Evolutionary conservation across 2,113 vertebrate genomes (phyloP).

Genomic region (Oreocharis arfaki): DNA sequence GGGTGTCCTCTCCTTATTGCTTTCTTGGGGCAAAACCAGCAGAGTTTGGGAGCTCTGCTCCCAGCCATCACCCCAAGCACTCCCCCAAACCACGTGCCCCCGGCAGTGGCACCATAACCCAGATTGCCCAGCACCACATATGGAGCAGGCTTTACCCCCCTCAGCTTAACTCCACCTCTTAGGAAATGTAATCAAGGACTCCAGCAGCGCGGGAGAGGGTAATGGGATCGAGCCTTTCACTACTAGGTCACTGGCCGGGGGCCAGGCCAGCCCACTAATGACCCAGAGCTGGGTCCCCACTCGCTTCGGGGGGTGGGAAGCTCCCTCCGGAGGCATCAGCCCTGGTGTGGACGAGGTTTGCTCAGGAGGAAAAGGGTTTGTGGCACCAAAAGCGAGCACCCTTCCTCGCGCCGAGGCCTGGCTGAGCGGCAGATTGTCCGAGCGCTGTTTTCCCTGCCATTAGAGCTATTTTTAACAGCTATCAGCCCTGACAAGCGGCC

Average conservation of each 20-base stretch:
- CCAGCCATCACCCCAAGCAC: accelerated
- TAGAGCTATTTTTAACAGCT: conserved; percentile 39
- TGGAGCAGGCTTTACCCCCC: not conserved
- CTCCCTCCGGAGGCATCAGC: accelerated
- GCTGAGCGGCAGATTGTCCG: not conserved
- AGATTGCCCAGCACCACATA: not conserved
- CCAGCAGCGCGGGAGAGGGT: not conserved
- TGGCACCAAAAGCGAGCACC: not conserved
- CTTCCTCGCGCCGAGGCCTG: accelerated
- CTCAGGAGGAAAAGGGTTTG: not conserved
- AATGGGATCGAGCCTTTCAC: conserved; percentile 58
- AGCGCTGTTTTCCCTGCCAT: not conserved
- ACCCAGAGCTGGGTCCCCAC: not conserved
- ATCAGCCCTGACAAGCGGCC: not conserved
- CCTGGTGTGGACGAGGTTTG: accelerated
- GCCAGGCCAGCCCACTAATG: not conserved
- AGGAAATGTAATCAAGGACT: conserved; percentile 54
- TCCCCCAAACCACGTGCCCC: accelerated
- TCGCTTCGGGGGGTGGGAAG: not conserved
- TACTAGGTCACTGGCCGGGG: conserved; percentile 41
- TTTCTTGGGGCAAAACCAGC: not conserved
- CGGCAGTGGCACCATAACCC: conserved; percentile 13
- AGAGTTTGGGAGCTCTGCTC: not conserved
- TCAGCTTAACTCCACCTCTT: not conserved
- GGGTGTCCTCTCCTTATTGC: no score